A percentile compares a stretch with the other conserved stretches of the same genome.
These are phyloP conservation scores for Apodemia mormo DNA, from an alignment of 2,888 invertebrate genomes.

Conservation along the genomic window DNA sequence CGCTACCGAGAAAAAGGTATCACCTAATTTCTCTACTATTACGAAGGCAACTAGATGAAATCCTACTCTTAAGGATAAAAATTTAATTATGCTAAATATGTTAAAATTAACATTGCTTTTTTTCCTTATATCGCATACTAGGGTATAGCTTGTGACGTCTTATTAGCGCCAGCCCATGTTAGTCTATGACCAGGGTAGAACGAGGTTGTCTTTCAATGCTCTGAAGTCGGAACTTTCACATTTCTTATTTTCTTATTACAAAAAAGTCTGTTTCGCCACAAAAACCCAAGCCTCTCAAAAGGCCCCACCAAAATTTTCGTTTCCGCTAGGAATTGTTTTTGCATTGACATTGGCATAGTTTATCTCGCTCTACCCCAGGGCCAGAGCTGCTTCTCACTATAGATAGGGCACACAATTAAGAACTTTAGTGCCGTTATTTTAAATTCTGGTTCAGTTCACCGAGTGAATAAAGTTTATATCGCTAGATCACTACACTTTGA, in stretches of 20 bases:
- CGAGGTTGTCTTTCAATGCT: not conserved
- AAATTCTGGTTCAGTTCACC: slow-evolving; percentile 39
- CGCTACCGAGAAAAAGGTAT: slow-evolving; percentile 77
- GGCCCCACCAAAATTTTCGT: too few species aligned
- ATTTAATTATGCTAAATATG: slow-evolving; percentile 77
- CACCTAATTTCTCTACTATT: slow-evolving; percentile 76
- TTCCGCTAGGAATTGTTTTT: too few species aligned
- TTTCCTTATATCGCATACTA: slow-evolving; percentile 57
- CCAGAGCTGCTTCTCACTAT: slow-evolving; percentile 3
- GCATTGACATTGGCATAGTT: too few species aligned
- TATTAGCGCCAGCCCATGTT: not conserved
- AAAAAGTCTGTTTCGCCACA: not conserved
- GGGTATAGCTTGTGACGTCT: not conserved
- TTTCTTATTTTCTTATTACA: not conserved
- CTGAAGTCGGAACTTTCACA: not conserved
- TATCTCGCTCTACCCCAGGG: not conserved
- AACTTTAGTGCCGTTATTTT: slow-evolving; percentile 67
- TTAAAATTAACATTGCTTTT: slow-evolving; percentile 81
- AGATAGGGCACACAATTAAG: slow-evolving; percentile 42
- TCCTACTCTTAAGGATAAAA: slow-evolving; percentile 80
- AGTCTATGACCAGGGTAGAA: slow-evolving; percentile 26
- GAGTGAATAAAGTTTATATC: slow-evolving; percentile 6
- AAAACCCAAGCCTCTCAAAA: not conserved
- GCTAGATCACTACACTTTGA: slow-evolving; percentile 28
- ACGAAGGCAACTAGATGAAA: slow-evolving; percentile 81